Conservation (phyloP, 1,140 invertebrate genomes). For the Conus betulinus region DNA sequence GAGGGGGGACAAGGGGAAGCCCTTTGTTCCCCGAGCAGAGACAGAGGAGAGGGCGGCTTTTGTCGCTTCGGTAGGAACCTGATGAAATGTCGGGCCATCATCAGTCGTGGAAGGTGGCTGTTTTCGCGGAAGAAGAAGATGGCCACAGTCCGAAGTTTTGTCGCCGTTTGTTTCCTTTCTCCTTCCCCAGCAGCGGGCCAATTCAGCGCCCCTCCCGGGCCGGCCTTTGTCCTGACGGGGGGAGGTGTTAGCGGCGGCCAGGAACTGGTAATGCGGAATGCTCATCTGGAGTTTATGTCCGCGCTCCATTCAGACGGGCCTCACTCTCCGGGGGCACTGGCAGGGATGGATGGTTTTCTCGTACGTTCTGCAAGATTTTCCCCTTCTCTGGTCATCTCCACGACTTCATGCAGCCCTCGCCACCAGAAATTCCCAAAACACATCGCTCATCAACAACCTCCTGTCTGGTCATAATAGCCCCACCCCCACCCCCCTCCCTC, state of each 20-base stretch:
- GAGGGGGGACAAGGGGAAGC: background rate
- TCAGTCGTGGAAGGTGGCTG: background rate
- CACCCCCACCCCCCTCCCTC: background rate
- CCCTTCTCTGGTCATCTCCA: background rate
- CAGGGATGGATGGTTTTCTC: background rate
- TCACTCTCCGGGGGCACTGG: background rate
- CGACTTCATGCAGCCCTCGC: background rate
- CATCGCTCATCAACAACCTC: background rate
- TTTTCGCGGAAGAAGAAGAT: background rate
- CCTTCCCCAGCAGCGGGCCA: background rate
- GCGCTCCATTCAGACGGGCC: background rate
- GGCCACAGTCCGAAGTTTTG: background rate
- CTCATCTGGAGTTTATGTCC: background rate
- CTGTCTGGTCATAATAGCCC: background rate
- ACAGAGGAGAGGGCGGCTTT: slow-evolving; percentile 9
- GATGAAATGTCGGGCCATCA: slow-evolving; percentile 23
- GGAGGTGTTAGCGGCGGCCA: background rate
- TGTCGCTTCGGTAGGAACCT: background rate
- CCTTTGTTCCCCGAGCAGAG: slow-evolving; percentile 8
- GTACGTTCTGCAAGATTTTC: background rate
- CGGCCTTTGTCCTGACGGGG: background rate
- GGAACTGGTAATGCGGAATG: background rate
- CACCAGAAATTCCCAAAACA: background rate
- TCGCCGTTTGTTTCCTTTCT: background rate
- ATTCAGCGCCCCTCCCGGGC: background rate